These are phyloP conservation scores for Philereme transversata DNA, from an alignment of 2,888 invertebrate genomes.

Conservation along the genomic window DNA sequence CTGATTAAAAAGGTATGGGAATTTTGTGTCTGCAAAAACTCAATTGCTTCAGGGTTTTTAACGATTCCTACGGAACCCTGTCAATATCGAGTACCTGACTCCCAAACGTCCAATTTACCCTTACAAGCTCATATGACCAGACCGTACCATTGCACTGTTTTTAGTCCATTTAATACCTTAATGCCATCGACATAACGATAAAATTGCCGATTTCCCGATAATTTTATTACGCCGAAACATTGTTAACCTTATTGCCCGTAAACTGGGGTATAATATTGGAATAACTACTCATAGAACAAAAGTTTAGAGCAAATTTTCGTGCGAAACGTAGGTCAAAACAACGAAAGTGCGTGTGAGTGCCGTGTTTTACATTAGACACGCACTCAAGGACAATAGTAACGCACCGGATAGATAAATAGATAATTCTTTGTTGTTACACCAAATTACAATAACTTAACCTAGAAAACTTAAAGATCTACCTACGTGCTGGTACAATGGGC, in stretches of 20 bases:
- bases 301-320: too few relatives aligned
- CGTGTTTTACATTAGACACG: too few relatives aligned
- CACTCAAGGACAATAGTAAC: too few relatives aligned
- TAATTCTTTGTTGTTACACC: too few relatives aligned
- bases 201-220: slow-evolving; percentile 28
- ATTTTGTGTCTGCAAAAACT: neutral
- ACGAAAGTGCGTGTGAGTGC: too few relatives aligned
- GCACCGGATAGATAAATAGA: too few relatives aligned
- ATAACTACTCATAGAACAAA: too few relatives aligned
- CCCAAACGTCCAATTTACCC: slow-evolving; percentile 17
- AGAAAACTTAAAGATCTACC: too few relatives aligned
- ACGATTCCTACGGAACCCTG: neutral
- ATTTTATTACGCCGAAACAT: slow-evolving; percentile 18
- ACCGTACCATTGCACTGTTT: slow-evolving; percentile 8
- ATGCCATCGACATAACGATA: slow-evolving; percentile 30
- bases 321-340: too few relatives aligned
- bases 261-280: slow-evolving; percentile 14
- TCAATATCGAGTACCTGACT: neutral
- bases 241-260: slow-evolving; percentile 27
- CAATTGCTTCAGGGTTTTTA: neutral
- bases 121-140: slow-evolving; percentile 11
- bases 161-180: slow-evolving; percentile 28
- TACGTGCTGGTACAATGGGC: too few relatives aligned
- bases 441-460: too few relatives aligned
- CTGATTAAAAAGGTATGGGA: too few relatives aligned